These are phyloP conservation scores for human (Homo sapiens) DNA, from an alignment of 2,113 vertebrate genomes.

Conservation along the genomic window DNA sequence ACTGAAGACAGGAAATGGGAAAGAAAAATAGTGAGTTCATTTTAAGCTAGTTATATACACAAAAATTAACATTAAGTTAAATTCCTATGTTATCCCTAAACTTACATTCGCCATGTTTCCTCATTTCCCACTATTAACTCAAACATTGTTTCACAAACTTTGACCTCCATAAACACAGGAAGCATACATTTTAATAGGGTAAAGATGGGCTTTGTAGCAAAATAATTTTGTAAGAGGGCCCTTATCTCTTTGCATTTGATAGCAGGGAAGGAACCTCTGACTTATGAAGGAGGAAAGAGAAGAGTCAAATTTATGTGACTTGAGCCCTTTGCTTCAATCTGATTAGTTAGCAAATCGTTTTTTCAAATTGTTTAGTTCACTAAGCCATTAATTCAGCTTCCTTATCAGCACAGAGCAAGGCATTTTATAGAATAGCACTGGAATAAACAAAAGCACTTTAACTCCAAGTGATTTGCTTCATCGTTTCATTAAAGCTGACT, in stretches of 20 bases:
- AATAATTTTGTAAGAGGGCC: neutral
- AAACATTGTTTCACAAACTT: conserved; percentile 22
- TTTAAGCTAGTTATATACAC: conserved; percentile 17
- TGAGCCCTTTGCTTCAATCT: neutral
- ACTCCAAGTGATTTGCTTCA: neutral
- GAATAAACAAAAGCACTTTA: conserved; percentile 51
- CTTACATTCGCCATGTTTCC: neutral
- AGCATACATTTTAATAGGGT: neutral
- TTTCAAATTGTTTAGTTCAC: conserved; percentile 32
- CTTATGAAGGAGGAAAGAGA: neutral
- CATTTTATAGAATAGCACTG: neutral
- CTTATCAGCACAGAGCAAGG: conserved; percentile 34
- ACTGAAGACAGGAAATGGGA: conserved; percentile 36
- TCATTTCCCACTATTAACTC: conserved; percentile 25
- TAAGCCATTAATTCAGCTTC: conserved; percentile 27
- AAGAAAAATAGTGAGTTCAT: conserved; percentile 46
- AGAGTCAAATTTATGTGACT: neutral
- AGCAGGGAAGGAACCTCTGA: neutral
- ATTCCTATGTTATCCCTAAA: conserved; percentile 7
- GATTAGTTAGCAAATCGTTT: conserved; percentile 5
- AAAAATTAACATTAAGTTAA: conserved; percentile 28
- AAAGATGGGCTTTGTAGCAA: conserved; percentile 13
- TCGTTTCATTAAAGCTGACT: conserved; percentile 43
- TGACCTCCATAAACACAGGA: neutral
- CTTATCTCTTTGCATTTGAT: neutral